Evolutionary conservation across 2,888 invertebrate genomes (phyloP).

Genomic region (Oscheius sp.): DNA sequence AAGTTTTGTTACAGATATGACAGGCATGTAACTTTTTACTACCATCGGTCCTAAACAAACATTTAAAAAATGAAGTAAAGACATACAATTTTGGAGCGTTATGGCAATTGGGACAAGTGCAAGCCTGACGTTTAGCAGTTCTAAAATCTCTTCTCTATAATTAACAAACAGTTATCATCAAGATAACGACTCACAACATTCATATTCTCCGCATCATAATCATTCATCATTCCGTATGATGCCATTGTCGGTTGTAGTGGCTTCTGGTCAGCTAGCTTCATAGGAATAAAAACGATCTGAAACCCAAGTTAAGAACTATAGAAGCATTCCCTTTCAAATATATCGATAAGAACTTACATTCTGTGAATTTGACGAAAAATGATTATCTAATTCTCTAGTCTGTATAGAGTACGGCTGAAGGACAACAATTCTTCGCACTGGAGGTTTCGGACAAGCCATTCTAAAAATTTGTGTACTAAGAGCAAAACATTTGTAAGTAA

Average conservation of each 20-base stretch:
- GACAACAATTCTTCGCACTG: conserved; percentile 30
- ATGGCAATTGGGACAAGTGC: conserved; percentile 92
- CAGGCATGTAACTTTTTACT: conserved; percentile 65
- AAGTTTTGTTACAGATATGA: conserved; percentile 67
- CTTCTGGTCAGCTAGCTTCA: conserved; percentile 32
- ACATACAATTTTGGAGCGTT: conserved; percentile 44
- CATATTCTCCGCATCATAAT: conserved; percentile 28
- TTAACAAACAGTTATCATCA: too few relatives aligned
- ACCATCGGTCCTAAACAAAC: conserved; percentile 52
- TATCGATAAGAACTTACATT: conserved; percentile 4
- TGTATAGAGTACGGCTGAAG: conserved; percentile 31
- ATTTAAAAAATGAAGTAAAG: not conserved
- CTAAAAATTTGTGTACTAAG: too few relatives aligned
- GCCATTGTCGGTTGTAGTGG: conserved; percentile 29
- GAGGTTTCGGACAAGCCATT: too few relatives aligned
- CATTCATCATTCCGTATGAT: conserved; percentile 22
- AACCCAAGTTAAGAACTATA: too few relatives aligned
- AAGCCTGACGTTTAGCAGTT: conserved; percentile 81
- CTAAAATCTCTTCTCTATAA: conserved; percentile 39
- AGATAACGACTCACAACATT: conserved; percentile 25
- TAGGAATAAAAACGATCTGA: conserved; percentile 49
- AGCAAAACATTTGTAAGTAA: too few relatives aligned
- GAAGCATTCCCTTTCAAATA: conserved; percentile 14
- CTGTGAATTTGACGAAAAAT: conserved; percentile 37
- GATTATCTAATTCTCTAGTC: conserved; percentile 32